Evolutionary conservation across 2,888 invertebrate species (phyloP).

Genomic region (Phorcus lineatus): DNA sequence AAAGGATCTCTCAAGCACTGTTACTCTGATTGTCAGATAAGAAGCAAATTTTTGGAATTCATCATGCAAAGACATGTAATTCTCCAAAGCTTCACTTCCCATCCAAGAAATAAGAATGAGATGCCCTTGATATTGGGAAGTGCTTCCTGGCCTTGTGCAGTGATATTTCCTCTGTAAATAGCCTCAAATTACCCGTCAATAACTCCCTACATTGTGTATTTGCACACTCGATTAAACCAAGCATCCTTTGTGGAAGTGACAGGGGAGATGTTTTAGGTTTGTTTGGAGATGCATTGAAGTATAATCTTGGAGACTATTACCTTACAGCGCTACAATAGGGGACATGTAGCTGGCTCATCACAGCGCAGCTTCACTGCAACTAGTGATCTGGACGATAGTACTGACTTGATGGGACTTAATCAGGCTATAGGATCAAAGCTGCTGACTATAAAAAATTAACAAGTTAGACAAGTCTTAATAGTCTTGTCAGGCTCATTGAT

Average conservation of each 20-base stretch:
- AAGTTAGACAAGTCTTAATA: no score
- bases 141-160: not conserved
- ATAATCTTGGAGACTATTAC: not conserved
- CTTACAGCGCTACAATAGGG: not conserved
- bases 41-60: not conserved
- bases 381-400: no score
- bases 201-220: conserved; percentile 2
- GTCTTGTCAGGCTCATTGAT: no score
- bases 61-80: not conserved
- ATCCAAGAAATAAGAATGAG: not conserved
- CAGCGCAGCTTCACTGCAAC: not conserved
- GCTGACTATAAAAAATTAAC: no score
- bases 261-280: not conserved
- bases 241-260: conserved; percentile 11
- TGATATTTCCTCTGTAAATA: conserved; percentile 21
- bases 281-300: conserved; percentile 11
- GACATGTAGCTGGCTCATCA: not conserved
- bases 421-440: no score
- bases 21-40: no score
- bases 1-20: no score
- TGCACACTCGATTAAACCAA: conserved; percentile 7
- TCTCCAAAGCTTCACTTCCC: not conserved
- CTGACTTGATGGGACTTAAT: no score
- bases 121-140: not conserved
- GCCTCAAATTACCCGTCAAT: conserved; percentile 22